Evolutionary conservation across 2,113 vertebrate genomes (phyloP).

Genomic region (Rana temporaria): DNA sequence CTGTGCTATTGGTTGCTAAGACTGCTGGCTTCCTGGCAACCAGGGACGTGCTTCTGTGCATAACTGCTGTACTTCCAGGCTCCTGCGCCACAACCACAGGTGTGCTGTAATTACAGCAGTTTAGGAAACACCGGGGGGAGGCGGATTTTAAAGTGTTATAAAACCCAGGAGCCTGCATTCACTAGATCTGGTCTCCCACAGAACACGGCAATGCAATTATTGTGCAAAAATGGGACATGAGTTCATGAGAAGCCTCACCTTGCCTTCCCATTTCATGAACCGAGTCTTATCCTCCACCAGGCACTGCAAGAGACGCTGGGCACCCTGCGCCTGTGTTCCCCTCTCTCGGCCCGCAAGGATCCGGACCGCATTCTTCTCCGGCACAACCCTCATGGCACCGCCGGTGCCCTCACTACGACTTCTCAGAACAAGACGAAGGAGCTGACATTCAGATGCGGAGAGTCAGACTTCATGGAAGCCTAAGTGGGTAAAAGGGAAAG

Average conservation of each 20-base stretch:
- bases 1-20: too few species aligned
- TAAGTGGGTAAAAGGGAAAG: constrained; percentile 49
- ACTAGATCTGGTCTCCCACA: too few species aligned
- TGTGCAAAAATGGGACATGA: too few species aligned
- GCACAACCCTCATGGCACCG: constrained; percentile 84
- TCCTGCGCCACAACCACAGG: too few species aligned
- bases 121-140: too few species aligned
- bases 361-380: constrained; percentile 95
- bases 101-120: too few species aligned
- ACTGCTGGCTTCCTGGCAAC: too few species aligned
- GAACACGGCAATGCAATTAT: too few species aligned
- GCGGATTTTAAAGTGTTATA: too few species aligned
- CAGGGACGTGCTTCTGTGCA: too few species aligned
- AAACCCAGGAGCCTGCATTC: too few species aligned
- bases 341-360: constrained; percentile 92
- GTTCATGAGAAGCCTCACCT: constrained; percentile 73
- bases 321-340: constrained; percentile 86
- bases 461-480: constrained; percentile 75
- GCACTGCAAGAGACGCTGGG: constrained; percentile 92
- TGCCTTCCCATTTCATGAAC: constrained; percentile 99
- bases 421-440: constrained; percentile 63
- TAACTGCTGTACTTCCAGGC: too few species aligned
- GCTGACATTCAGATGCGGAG: constrained; percentile 76
- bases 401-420: constrained; percentile 63
- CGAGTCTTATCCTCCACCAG: constrained; percentile 97